Percentiles rank a stretch among this genome's conserved stretches.
These are phyloP conservation scores for Thryonomys swinderianus DNA, from an alignment of 2,113 vertebrate genomes.

Conservation along the genomic window DNA sequence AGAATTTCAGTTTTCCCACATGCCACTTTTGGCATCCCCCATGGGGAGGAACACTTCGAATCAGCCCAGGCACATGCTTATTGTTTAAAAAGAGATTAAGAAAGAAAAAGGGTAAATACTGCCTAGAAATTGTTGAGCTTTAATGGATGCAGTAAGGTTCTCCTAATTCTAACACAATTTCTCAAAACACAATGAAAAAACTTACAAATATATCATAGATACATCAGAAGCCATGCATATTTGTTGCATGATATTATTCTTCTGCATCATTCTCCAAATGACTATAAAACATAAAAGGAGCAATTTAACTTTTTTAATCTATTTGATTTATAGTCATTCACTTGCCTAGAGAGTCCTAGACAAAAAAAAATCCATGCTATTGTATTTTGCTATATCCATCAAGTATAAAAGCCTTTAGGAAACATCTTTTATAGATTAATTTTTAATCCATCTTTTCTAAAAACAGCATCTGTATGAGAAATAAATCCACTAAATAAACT, in stretches of 20 bases:
- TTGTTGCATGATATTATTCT: neutral
- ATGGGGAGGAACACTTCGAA: constrained; percentile 24
- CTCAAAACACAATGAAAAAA: constrained; percentile 40
- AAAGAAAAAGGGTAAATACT: neutral
- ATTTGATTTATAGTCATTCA: neutral
- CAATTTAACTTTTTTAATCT: constrained; percentile 48
- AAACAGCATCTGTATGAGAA: constrained; percentile 59
- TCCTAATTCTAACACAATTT: neutral
- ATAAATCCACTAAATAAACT: constrained; percentile 24
- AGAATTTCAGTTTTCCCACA: neutral
- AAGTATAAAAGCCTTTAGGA: constrained; percentile 45
- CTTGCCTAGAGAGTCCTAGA: constrained; percentile 31
- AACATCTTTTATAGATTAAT: constrained; percentile 53
- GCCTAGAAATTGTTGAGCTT: neutral
- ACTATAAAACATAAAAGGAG: neutral
- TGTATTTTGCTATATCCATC: neutral
- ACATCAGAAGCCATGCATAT: neutral
- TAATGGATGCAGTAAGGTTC: neutral
- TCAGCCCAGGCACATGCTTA: neutral
- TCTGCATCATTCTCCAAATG: neutral
- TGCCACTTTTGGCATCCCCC: constrained; percentile 3
- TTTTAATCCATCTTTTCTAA: constrained; percentile 33
- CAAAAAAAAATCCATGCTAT: neutral
- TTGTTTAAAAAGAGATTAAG: neutral
- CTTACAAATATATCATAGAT: neutral